Evolutionary conservation across 2,113 vertebrate species (phyloP).

Genomic region (Phylloscopus whistleri): DNA sequence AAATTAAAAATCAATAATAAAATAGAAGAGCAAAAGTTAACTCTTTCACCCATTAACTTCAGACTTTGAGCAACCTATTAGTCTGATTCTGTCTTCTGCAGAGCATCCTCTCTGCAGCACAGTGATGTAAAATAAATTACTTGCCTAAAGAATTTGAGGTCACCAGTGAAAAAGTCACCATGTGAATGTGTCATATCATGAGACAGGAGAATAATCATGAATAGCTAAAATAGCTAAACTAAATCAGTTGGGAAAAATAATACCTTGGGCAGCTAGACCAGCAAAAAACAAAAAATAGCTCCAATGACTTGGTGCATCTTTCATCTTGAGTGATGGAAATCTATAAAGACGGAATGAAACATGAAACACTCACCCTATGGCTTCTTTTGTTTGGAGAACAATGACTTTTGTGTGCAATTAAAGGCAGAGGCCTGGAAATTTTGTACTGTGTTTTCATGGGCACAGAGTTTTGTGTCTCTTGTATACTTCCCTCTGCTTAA

Average conservation of each 20-base stretch:
- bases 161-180: background rate
- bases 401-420: conserved; percentile 5
- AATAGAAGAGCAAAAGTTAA: background rate
- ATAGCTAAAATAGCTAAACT: background rate
- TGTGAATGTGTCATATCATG: background rate
- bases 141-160: background rate
- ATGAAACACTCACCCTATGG: background rate
- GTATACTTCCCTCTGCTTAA: background rate
- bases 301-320: background rate
- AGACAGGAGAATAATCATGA: background rate
- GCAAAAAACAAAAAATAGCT: background rate
- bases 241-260: background rate
- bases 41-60: background rate
- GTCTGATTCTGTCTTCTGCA: background rate
- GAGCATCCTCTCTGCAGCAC: background rate
- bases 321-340: background rate
- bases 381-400: conserved; percentile 31
- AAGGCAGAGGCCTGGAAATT: background rate
- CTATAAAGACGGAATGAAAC: conserved; percentile 8
- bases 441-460: background rate
- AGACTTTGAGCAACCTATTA: background rate
- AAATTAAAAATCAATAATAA: background rate
- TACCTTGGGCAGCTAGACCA: background rate
- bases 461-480: background rate
- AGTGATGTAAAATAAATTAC: background rate